Base-by-base conservation (phyloP, 2,797 vertebrate genomes). In the Mastacembelus armatus region DNA sequence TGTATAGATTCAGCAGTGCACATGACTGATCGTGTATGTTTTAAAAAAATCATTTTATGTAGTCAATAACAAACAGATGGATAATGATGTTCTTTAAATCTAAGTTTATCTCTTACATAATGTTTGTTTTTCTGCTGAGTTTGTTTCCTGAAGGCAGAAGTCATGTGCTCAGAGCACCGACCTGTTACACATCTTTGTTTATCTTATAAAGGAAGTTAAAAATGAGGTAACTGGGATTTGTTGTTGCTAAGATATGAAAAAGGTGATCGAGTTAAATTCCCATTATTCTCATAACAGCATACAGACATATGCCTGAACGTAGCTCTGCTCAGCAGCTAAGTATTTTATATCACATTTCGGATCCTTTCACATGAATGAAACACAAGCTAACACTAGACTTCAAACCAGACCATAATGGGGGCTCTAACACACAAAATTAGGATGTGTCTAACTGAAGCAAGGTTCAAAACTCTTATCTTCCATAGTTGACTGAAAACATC, bases 291-390 rank as follows among this genome's bases (percentile, higher is more conserved):
- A 3, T 29, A 27, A 16, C 35, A 35, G 14, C 27, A 1, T 9
- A 1, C 0, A 10, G n/a, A n/a, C n/a, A 7, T 10, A 24, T 26
- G 3, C 3, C 26, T 26, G 26, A n/a, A 45, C n/a, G n/a, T n/a
- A n/a, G n/a, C n/a, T n/a, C n/a, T n/a, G n/a, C n/a, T n/a, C n/a
- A n/a, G 8, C 16, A 43, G 35, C 11, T 26, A 24, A 12, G 29
- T 19, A 6, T 27, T 12, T n/a, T 5, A 10, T 27, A 4, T 19
- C 4, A 22, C 18, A 56, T 57, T 51, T 60, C 18, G 7, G 35
- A 48, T 19, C 7, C 32, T 33, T 14, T 1, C 51, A 24, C 29
- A 18, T 75, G 35, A 69, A 59, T 18, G 14, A 58, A 47, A 27
- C 47, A 33, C 26, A 38, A n/a, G 7, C 18, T 10, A 35, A 26